Conservation (phyloP, 1,140 invertebrate species). For the Drosophila ohnishii region DNA sequence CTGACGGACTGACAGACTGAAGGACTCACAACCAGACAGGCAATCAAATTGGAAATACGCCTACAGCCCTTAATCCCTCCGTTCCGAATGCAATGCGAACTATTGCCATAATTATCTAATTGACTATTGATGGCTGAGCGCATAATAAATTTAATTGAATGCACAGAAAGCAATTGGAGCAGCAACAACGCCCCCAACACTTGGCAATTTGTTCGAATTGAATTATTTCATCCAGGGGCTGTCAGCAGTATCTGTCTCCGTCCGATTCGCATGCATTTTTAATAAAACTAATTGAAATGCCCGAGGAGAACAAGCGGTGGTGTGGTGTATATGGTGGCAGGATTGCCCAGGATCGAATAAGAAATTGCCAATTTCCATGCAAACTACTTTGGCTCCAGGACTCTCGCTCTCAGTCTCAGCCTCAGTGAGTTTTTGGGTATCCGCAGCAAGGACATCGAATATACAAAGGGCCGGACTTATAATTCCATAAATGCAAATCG, state of each 20-base stretch:
- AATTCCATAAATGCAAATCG: conserved; percentile 52
- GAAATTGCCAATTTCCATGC: conserved; percentile 59
- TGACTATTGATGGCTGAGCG: conserved; percentile 66
- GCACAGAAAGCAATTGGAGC: conserved; percentile 34
- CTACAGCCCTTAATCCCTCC: conserved; percentile 14
- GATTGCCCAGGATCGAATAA: conserved; percentile 6
- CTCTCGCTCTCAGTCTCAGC: conserved; percentile 12
- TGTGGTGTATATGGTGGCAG: neutral
- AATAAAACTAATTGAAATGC: conserved; percentile 77
- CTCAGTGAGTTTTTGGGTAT: conserved; percentile 20
- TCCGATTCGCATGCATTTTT: conserved; percentile 61
- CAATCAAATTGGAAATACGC: conserved; percentile 27
- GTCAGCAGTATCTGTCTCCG: conserved; percentile 9
- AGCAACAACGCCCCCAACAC: conserved; percentile 25
- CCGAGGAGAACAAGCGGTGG: conserved; percentile 8
- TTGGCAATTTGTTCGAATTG: conserved; percentile 53
- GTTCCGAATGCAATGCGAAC: conserved; percentile 17
- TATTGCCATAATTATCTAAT: conserved; percentile 74
- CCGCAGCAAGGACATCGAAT: conserved; percentile 14
- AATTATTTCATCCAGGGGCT: conserved; percentile 46
- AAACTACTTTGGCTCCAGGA: conserved; percentile 49
- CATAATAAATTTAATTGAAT: conserved; percentile 71
- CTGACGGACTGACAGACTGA: neutral
- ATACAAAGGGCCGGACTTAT: conserved; percentile 21
- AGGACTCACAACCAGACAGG: conserved; percentile 16